Evolutionary conservation across 1,140 invertebrate species (phyloP).

Genomic region (Steinernema feltiae): DNA sequence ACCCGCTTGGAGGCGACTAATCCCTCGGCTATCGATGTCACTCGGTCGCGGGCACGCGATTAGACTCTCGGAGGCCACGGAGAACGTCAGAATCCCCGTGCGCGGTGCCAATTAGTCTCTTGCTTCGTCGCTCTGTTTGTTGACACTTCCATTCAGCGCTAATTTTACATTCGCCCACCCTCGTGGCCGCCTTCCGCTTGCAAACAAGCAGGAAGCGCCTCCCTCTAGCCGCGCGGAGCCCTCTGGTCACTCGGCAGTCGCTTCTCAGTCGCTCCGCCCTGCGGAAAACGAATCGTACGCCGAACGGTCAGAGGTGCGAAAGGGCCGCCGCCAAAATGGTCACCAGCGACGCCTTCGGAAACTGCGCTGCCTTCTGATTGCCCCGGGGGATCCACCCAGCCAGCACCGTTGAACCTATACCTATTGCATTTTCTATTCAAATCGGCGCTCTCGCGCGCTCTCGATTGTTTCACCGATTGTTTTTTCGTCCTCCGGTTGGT

Average conservation of each 20-base stretch:
- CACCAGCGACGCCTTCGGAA: background rate
- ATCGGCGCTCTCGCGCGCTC: slow-evolving; percentile 12
- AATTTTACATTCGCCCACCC: no score
- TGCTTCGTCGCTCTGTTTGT: background rate
- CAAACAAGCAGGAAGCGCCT: background rate
- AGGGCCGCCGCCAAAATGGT: slow-evolving; percentile 2
- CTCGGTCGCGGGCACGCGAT: background rate
- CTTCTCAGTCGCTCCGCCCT: background rate
- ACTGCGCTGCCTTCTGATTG: background rate
- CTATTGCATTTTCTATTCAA: background rate
- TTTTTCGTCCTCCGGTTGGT: slow-evolving; percentile 3
- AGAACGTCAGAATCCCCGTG: background rate
- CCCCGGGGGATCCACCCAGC: background rate
- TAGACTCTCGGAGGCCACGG: background rate
- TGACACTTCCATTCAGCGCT: background rate
- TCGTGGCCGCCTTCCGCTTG: background rate
- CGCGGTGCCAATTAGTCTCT: background rate
- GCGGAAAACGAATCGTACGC: background rate
- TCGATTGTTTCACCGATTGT: slow-evolving; percentile 13
- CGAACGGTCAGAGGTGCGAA: slow-evolving; percentile 10
- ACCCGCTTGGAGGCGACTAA: slow-evolving; percentile 3
- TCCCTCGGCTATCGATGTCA: slow-evolving; percentile 7
- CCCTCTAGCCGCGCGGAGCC: no score
- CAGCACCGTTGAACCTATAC: background rate
- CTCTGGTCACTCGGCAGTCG: background rate